These are phyloP conservation scores for Drosophila robusta DNA, from an alignment of 2,888 invertebrate genomes.

Conservation along the genomic window DNA sequence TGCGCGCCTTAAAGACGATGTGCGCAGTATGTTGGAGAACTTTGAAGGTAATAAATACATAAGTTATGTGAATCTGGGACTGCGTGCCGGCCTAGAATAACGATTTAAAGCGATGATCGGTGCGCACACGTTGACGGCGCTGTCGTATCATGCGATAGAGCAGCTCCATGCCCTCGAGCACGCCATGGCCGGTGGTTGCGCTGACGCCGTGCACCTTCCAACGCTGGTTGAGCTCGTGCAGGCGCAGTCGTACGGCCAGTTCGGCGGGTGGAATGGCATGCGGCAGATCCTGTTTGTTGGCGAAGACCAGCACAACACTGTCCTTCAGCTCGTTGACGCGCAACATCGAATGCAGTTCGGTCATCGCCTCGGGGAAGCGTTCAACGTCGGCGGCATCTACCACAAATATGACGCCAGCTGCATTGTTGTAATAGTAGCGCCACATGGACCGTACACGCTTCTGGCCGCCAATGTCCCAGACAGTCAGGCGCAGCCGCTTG, in stretches of 20 bases:
- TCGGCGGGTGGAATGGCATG: constrained; percentile 56
- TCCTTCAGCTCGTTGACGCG: constrained; percentile 63
- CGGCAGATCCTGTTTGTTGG: constrained; percentile 81
- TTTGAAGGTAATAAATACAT: constrained; percentile 90
- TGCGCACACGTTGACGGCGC: constrained; percentile 1
- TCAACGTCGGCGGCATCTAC: constrained; percentile 72
- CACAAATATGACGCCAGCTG: constrained; percentile 76
- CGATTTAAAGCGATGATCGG: background rate
- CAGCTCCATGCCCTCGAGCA: constrained; percentile 37
- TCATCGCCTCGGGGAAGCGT: constrained; percentile 65
- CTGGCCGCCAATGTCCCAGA: constrained; percentile 82
- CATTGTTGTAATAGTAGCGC: constrained; percentile 78
- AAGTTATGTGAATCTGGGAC: constrained; percentile 53
- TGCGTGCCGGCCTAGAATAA: background rate
- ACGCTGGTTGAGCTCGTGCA: constrained; percentile 32
- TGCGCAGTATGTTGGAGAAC: constrained; percentile 98
- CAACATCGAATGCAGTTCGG: constrained; percentile 70
- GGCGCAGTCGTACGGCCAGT: constrained; percentile 18
- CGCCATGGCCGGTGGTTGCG: constrained; percentile 24
- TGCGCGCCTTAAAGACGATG: constrained; percentile 97
- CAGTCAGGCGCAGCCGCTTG: constrained; percentile 78
- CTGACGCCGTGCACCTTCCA: constrained; percentile 44
- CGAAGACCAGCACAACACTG: constrained; percentile 70
- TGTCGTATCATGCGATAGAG: constrained; percentile 41
- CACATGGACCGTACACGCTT: constrained; percentile 75